Conservation (phyloP, 2,888 invertebrate genomes). For the Lasioglossum figueresi region DNA sequence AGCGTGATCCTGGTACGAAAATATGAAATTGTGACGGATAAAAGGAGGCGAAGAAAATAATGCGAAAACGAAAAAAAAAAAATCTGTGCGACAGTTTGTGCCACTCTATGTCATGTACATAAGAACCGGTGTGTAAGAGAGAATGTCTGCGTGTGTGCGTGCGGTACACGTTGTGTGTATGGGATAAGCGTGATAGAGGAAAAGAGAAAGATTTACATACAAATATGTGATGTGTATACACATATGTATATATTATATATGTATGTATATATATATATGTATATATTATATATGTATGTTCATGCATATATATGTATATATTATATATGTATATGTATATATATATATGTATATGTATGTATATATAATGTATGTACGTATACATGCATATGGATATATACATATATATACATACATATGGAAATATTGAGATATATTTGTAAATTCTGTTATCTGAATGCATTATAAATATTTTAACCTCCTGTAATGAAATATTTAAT, state of each 20-base stretch:
- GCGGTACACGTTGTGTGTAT: conserved; percentile 30
- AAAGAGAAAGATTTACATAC: conserved; percentile 62
- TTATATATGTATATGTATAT: conserved; percentile 37
- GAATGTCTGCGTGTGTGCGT: conserved; percentile 6
- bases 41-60: conserved; percentile 32
- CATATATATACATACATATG: conserved; percentile 56
- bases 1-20: conserved; percentile 38
- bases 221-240: conserved; percentile 70
- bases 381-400: conserved; percentile 48
- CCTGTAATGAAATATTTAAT: conserved; percentile 83
- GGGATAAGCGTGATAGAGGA: conserved; percentile 24
- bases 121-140: conserved; percentile 40
- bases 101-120: conserved; percentile 79
- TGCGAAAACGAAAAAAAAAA: conserved; percentile 66
- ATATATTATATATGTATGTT: conserved; percentile 30
- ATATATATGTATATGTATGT: conserved; percentile 11
- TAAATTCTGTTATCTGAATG: conserved; percentile 83
- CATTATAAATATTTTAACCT: conserved; percentile 83
- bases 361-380: neutral
- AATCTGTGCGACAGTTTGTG: conserved; percentile 75
- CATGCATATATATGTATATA: conserved; percentile 53
- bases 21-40: conserved; percentile 13
- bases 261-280: conserved; percentile 34
- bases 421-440: conserved; percentile 82
- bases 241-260: conserved; percentile 54